Percentiles rank a stretch among this genome's conserved stretches.
These are phyloP conservation scores for Cataglyphis livida DNA, from an alignment of 2,888 invertebrate genomes.

Conservation along the genomic window DNA sequence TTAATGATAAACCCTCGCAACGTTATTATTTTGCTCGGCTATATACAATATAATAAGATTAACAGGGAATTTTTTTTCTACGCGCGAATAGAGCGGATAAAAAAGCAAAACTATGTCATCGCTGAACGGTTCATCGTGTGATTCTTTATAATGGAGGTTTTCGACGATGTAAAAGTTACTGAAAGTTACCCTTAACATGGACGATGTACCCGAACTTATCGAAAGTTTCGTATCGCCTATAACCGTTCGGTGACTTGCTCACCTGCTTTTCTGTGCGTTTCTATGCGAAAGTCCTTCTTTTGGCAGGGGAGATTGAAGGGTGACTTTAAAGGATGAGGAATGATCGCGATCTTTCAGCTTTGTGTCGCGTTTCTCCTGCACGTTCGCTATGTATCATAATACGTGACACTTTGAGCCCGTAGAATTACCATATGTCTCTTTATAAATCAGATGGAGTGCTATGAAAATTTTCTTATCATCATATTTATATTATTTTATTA, in stretches of 20 bases:
- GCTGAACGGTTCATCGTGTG: neutral
- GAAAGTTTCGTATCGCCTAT: slow-evolving; percentile 32
- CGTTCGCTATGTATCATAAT: slow-evolving; percentile 32
- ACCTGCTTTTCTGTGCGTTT: slow-evolving; percentile 19
- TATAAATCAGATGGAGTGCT: neutral
- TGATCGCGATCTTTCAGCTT: slow-evolving; percentile 38
- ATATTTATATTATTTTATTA: neutral
- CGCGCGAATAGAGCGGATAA: slow-evolving; percentile 5
- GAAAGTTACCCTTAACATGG: slow-evolving; percentile 19
- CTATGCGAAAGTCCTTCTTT: slow-evolving; percentile 21
- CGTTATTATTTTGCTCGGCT: slow-evolving; percentile 57
- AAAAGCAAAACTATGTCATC: neutral
- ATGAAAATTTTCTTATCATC: slow-evolving; percentile 8
- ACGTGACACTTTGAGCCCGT: slow-evolving; percentile 1
- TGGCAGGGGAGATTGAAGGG: slow-evolving; percentile 36
- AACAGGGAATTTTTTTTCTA: slow-evolving; percentile 61
- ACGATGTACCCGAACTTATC: slow-evolving; percentile 29
- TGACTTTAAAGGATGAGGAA: slow-evolving; percentile 39
- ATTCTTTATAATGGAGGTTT: slow-evolving; percentile 5
- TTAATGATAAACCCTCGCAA: slow-evolving; percentile 31
- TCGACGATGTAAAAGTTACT: slow-evolving; percentile 2
- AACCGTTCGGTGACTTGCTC: slow-evolving; percentile 34
- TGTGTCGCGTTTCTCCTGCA: slow-evolving; percentile 24
- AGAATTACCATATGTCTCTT: slow-evolving; percentile 27
- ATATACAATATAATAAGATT: slow-evolving; percentile 50